Percentiles rank a stretch among this genome's conserved stretches.
Conservation (phyloP, 2,797 vertebrate genomes). For the Serranus cabrilla region DNA sequence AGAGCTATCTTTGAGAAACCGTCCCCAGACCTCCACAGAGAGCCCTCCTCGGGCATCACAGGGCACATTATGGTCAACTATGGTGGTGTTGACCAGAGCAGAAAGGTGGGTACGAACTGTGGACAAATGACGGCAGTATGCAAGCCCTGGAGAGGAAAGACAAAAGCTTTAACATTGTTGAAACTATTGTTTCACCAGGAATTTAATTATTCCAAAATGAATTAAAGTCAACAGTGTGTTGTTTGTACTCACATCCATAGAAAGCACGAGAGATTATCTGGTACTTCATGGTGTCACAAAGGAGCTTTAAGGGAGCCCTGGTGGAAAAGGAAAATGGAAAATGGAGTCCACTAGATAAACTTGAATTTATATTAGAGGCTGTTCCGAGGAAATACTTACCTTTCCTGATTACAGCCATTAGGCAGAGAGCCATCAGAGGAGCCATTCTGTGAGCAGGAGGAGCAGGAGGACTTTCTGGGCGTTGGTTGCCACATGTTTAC, state of each 20-base stretch:
- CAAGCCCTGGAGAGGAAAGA: constrained; percentile 88
- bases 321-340: constrained; percentile 29
- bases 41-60: constrained; percentile 87
- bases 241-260: constrained; percentile 93
- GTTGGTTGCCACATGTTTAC: constrained; percentile 93
- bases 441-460: constrained; percentile 94
- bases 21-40: constrained; percentile 90
- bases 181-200: neutral
- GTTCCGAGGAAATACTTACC: constrained; percentile 74
- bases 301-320: constrained; percentile 96
- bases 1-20: constrained; percentile 90
- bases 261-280: constrained; percentile 99
- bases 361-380: constrained; percentile 1
- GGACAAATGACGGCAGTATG: constrained; percentile 97
- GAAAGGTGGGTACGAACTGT: constrained; percentile 97
- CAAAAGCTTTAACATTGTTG: neutral
- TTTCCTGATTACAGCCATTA: constrained; percentile 96
- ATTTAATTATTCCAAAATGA: neutral
- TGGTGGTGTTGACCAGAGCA: constrained; percentile 93
- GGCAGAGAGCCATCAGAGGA: constrained; percentile 89
- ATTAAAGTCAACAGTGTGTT: neutral
- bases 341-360: constrained; percentile 30
- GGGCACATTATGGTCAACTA: constrained; percentile 90
- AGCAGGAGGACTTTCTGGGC: constrained; percentile 94
- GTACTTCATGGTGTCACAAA: constrained; percentile 99